Conservation (phyloP, 2,888 invertebrate species). For the Sinhomidia bicolor region DNA sequence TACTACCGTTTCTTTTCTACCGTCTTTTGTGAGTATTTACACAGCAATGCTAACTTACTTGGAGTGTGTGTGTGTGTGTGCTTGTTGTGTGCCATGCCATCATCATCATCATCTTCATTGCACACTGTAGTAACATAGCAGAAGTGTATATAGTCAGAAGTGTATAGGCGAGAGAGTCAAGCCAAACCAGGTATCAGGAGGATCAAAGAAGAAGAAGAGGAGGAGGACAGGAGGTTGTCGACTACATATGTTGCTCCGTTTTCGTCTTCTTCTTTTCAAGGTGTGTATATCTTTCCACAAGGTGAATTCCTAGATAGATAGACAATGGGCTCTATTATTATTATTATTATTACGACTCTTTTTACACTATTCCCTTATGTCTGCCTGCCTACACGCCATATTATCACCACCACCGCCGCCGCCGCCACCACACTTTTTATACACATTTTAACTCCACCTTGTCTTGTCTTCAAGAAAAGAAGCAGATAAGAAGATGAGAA, state of each 20-base stretch:
- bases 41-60: constrained; percentile 13
- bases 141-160: background rate
- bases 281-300: constrained; percentile 26
- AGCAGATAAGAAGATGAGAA: constrained; percentile 14
- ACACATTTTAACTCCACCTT: constrained; percentile 39
- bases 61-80: too few relatives aligned
- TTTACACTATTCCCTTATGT: constrained; percentile 36
- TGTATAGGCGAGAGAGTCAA: too few relatives aligned
- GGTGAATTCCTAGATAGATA: background rate
- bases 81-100: background rate
- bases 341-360: constrained; percentile 49
- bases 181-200: constrained; percentile 69
- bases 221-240: constrained; percentile 65
- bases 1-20: too few relatives aligned
- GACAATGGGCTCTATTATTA: constrained; percentile 36
- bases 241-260: constrained; percentile 64
- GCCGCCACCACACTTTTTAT: constrained; percentile 14
- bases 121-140: background rate
- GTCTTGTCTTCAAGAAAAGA: constrained; percentile 8
- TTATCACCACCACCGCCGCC: background rate
- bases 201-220: constrained; percentile 55
- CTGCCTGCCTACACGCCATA: too few relatives aligned
- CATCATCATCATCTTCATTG: background rate
- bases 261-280: constrained; percentile 28
- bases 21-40: constrained; percentile 11